Base-by-base conservation (phyloP, 2,888 invertebrate species). In the Harpalus rubripes region DNA sequence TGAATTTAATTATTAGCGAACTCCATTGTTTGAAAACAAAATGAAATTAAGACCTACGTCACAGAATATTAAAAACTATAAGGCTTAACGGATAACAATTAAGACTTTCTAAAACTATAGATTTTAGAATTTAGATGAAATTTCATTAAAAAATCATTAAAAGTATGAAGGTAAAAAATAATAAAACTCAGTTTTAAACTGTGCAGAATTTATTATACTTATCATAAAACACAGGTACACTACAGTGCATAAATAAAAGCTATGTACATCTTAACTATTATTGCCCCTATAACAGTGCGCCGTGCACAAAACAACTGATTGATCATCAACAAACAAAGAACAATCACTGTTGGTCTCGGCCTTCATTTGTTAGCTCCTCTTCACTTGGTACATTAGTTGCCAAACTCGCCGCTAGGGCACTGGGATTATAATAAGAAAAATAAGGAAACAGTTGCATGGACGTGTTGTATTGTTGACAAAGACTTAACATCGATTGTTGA, bases 391-490 rank as follows among this genome's bases (percentile, higher is more conserved):
- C 84, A 39, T 16, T 72, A 41, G 80, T 58, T 81, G 83, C 58
- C 16, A 83, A 65, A 80, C 83, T 85, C 1, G 83, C 74, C 59
- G 80, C 84, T 10, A 85, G 32, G 3, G 83, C 61, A 15, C 65
- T 76, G 2, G 91, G 91, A 88, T 91, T 91, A 79, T 91, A 91
- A 87, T 91, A 91, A 87, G 90, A 91, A 86, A 91, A 91, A 87
- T 91, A 91, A 1, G 91, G 91, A 87, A 91, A 91, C 56, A 91
- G 87, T 82, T 91, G 90, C 88, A 91, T 89, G 1, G 90, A 90
- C 86, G 88, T 91, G 18, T 91, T 90, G 84, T 91, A 91, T 86
- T 91, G 91, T 87, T 91, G 91, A 88, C 91, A 91, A 44, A 91
- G 87, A 87, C 88, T 90, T 85, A 91, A 81, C 91, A 91, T 91